Evolutionary conservation across 2,888 invertebrate species (phyloP).

Genomic region (Griposia aprilina): DNA sequence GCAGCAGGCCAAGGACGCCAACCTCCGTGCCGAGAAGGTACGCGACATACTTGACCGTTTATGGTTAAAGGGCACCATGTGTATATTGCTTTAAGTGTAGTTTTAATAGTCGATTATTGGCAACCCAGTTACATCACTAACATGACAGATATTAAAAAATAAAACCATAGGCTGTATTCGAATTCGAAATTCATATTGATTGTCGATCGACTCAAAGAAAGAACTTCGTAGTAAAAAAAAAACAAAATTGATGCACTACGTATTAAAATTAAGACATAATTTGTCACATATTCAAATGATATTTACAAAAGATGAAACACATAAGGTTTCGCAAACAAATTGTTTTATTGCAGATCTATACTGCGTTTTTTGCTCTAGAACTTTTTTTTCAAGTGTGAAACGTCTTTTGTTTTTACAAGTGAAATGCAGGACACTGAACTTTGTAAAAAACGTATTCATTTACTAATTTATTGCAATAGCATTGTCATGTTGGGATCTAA

Average conservation of each 20-base stretch:
- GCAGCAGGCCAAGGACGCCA: constrained; percentile 98
- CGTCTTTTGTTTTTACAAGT: constrained; percentile 44
- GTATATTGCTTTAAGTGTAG: constrained; percentile 41
- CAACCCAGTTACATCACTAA: constrained; percentile 33
- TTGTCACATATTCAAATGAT: not conserved
- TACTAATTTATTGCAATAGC: constrained; percentile 8
- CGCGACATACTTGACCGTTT: constrained; percentile 62
- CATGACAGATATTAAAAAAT: constrained; percentile 3
- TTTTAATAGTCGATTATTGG: constrained; percentile 50
- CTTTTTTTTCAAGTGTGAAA: constrained; percentile 25
- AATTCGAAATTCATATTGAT: constrained; percentile 17
- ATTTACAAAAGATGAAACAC: constrained; percentile 8
- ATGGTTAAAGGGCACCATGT: constrained; percentile 65
- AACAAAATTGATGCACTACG: not conserved
- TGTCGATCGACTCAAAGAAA: not conserved
- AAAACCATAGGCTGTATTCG: too few species aligned
- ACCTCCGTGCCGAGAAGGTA: constrained; percentile 96
- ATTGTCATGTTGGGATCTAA: constrained; percentile 32
- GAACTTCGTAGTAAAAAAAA: not conserved
- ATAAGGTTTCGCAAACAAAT: not conserved
- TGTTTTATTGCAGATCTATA: not conserved
- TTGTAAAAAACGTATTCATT: constrained; percentile 31
- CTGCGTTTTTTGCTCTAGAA: constrained; percentile 3
- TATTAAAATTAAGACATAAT: constrained; percentile 1
- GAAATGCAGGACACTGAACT: constrained; percentile 44